These are phyloP conservation scores for Geococcyx californianus DNA, from an alignment of 2,113 vertebrate genomes.

Conservation along the genomic window DNA sequence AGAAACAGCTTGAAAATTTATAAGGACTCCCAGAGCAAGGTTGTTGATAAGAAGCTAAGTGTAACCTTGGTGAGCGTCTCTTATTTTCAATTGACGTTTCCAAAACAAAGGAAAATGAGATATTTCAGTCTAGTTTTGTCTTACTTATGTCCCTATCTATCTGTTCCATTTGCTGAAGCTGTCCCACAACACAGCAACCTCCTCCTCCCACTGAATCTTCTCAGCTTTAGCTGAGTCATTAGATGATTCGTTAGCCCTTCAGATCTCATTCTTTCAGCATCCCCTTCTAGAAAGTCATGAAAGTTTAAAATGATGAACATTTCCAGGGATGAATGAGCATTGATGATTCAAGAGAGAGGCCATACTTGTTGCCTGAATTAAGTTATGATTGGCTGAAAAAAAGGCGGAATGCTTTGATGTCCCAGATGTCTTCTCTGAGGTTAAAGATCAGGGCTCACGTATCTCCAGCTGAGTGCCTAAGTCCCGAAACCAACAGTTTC, in stretches of 20 bases:
- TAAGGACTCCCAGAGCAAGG: background rate
- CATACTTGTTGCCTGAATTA: conserved; percentile 19
- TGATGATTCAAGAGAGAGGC: background rate
- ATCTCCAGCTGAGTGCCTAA: conserved; percentile 60
- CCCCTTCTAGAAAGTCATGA: background rate
- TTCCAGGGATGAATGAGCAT: background rate
- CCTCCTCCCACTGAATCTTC: background rate
- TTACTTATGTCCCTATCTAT: background rate
- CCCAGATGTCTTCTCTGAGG: conserved; percentile 28
- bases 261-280: background rate
- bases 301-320: conserved; percentile 7
- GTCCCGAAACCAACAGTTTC: conserved; percentile 52
- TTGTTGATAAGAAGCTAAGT: background rate
- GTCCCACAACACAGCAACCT: background rate
- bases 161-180: background rate
- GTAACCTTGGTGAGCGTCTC: background rate
- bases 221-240: background rate
- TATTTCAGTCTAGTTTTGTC: background rate
- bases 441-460: conserved; percentile 59
- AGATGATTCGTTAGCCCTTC: background rate
- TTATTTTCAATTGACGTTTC: background rate
- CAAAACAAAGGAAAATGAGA: background rate
- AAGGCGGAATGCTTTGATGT: conserved; percentile 61
- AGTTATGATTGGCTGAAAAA: conserved; percentile 46
- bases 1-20: background rate